Conservation (phyloP, 2,113 vertebrate species). For the Chelonoidis abingdonii region DNA sequence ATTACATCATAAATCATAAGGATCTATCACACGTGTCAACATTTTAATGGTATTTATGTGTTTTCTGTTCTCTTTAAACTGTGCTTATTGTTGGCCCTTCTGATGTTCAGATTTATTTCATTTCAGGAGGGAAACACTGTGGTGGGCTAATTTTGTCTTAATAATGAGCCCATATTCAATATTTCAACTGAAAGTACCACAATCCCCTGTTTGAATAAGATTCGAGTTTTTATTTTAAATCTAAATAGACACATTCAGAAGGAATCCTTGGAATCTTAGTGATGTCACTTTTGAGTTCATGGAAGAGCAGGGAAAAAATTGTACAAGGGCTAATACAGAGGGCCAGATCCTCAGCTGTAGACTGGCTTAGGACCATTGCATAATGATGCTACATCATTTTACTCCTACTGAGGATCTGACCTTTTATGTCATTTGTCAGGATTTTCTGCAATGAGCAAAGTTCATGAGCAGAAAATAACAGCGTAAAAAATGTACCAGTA, state of each 20-base stretch:
- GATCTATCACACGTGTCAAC: slow-evolving; percentile 33
- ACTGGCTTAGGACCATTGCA: background rate
- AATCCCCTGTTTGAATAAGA: background rate
- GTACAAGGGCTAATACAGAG: rapidly evolving
- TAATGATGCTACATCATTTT: background rate
- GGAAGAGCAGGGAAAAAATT: background rate
- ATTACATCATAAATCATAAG: slow-evolving; percentile 1
- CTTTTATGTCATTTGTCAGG: background rate
- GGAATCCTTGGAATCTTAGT: background rate
- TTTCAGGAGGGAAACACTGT: slow-evolving; percentile 48
- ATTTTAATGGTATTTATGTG: slow-evolving; percentile 1
- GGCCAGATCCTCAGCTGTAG: background rate
- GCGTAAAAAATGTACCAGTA: background rate
- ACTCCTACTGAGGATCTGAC: background rate
- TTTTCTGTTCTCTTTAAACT: slow-evolving; percentile 22
- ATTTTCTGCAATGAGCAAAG: background rate
- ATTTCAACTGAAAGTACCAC: slow-evolving; percentile 35
- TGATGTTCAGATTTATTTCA: slow-evolving; percentile 40
- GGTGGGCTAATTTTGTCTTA: slow-evolving; percentile 8
- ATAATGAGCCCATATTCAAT: background rate
- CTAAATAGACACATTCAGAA: background rate
- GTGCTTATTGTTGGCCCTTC: background rate
- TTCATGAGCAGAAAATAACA: background rate
- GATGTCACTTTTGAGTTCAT: background rate
- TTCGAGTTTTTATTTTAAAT: background rate